Evolutionary conservation across 2,888 invertebrate genomes (phyloP).

Genomic region (Dryocosmus kuriphilus): DNA sequence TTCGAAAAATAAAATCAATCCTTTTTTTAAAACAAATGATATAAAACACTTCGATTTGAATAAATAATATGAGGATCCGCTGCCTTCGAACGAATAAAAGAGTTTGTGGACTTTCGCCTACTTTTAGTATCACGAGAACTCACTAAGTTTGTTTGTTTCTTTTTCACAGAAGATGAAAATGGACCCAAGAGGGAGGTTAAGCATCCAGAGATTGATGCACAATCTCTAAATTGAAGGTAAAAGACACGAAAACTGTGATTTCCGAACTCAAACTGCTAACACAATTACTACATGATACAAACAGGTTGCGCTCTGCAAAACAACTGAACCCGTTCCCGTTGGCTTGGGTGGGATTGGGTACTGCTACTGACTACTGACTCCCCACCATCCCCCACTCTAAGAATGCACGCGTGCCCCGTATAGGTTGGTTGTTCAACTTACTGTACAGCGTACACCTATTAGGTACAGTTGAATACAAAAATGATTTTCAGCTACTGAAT

Average conservation of each 20-base stretch:
- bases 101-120: neutral
- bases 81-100: neutral
- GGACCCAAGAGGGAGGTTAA: neutral
- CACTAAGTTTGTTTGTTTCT: slow-evolving; percentile 3
- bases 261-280: neutral
- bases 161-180: neutral
- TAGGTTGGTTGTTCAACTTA: slow-evolving; percentile 8
- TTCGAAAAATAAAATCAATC: neutral
- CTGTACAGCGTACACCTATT: slow-evolving; percentile 14
- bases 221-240: neutral
- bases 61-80: neutral
- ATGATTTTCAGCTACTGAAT: neutral
- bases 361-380: slow-evolving; percentile 41
- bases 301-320: slow-evolving; percentile 69
- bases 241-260: neutral
- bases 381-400: slow-evolving; percentile 50
- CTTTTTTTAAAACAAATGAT: neutral
- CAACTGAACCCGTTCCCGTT: slow-evolving; percentile 63
- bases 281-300: slow-evolving; percentile 50
- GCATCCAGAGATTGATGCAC: neutral
- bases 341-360: slow-evolving; percentile 55
- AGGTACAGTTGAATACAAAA: neutral
- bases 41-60: neutral
- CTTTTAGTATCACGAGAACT: slow-evolving; percentile 4
- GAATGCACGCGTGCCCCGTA: slow-evolving; percentile 47